Evolutionary conservation across 1,140 invertebrate species (phyloP), one percentile per base, ranked within the genome.

Genomic region (Tetramorium parvispinum): DNA sequence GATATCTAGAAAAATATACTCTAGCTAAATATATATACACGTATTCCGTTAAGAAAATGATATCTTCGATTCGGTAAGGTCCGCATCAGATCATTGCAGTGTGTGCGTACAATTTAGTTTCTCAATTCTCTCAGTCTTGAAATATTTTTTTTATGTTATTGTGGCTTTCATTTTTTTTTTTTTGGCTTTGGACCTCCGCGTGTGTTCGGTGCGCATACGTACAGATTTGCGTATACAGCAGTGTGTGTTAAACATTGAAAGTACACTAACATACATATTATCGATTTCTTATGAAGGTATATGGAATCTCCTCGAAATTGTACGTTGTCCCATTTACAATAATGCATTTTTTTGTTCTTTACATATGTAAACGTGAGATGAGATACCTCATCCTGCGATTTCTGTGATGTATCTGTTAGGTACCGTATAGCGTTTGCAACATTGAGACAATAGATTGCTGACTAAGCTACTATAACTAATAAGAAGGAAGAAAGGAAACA

Each of bases 231-330:
- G 49, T 83, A 71, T 85, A 86, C 55, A 81, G 57, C 46, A 59
- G 55, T 81, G 46, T 78, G 27, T 78, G 76, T 86, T 27, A 83
- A 82, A 86, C 65, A 86, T 71, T 85, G 63, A 55, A 21, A 57
- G 43, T 85, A 81, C 24, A 85, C 59, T 85, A 57, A 65, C 37
- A 78, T 51, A 79, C 83, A 83, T 43, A 85, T 85, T 85, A 85
- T 81, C 18, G 49, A 81, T 83, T 83, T 75, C 79, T 82, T 73
- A 46, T 46, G 53, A 40, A 75, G 40, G 11, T 75, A 75, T 55
- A 59, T 59, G 43, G 57, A 79, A 13, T 85, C 61, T 85, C 11
- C 59, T 79, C 83, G 59, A 83, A 83, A 75, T 83, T 83, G 66
- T 82, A 82, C 79, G 37, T 82, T 46, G 24, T 83, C 55, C 24